phyloP scores from a whole-genome alignment of 2,113 vertebrate genomes.

The Uria lomvia region DNA sequence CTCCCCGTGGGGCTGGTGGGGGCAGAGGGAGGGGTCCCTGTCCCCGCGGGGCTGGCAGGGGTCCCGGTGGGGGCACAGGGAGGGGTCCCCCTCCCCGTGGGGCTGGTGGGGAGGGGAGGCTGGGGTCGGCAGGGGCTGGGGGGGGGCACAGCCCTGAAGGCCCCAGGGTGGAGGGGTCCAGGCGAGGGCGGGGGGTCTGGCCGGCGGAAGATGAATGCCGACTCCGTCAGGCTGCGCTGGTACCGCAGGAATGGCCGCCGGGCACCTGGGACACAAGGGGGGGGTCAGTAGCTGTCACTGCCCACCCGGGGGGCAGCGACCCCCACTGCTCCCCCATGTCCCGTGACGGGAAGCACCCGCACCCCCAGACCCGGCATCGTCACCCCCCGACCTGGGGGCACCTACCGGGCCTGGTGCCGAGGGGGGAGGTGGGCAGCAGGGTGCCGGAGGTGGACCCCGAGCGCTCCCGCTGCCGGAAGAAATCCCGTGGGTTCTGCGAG shows the following conservation, averaged over 20 bases:
- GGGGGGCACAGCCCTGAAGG: neutral
- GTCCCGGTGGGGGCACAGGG: too few species aligned
- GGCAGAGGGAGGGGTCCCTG: neutral
- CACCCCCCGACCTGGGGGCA: rapidly evolving
- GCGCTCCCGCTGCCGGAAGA: slow-evolving; percentile 82
- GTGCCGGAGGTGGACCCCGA: slow-evolving; percentile 49
- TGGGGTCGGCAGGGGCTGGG: neutral
- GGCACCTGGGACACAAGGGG: slow-evolving; percentile 52
- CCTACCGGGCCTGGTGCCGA: neutral
- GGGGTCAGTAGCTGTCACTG: neutral
- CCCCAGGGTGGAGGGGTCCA: neutral
- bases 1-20: neutral
- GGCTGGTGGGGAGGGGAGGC: neutral
- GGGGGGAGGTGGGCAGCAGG: slow-evolving; percentile 43
- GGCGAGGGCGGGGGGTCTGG: neutral
- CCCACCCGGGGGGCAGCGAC: neutral
- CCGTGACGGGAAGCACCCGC: neutral
- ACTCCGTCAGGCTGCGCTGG: slow-evolving; percentile 85
- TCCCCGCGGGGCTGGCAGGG: too few species aligned
- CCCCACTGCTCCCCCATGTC: too few species aligned
- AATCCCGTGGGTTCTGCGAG: slow-evolving; percentile 78
- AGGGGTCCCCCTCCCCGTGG: too few species aligned
- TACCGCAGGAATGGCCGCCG: slow-evolving; percentile 75
- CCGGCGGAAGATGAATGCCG: slow-evolving; percentile 80
- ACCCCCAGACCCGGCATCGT: neutral